phyloP scores from a whole-genome alignment of 2,888 invertebrate species.

The Hyppa rectilinea region DNA sequence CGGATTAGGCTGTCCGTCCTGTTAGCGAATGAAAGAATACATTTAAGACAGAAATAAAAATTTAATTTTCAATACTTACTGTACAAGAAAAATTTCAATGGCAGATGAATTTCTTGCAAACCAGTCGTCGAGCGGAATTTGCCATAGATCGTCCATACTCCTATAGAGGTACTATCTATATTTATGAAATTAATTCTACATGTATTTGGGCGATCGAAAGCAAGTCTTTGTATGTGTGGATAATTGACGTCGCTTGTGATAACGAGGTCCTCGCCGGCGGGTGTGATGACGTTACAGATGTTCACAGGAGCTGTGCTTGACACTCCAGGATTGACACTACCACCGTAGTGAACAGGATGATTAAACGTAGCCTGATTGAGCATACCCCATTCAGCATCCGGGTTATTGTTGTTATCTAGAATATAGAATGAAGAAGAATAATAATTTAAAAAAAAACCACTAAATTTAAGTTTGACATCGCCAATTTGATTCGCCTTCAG shows the following conservation, averaged over 20 bases:
- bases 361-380: slow-evolving; percentile 35
- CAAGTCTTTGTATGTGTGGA: slow-evolving; percentile 68
- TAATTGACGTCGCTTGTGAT: slow-evolving; percentile 64
- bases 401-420: slow-evolving; percentile 62
- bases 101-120: slow-evolving; percentile 65
- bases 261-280: slow-evolving; percentile 71
- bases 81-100: slow-evolving; percentile 71
- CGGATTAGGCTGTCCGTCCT: background rate
- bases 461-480: background rate
- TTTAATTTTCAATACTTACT: slow-evolving; percentile 66
- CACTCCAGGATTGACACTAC: slow-evolving; percentile 67
- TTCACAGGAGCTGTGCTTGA: slow-evolving; percentile 48
- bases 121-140: slow-evolving; percentile 58
- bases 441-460: background rate
- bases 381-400: slow-evolving; percentile 54
- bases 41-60: background rate
- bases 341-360: slow-evolving; percentile 71
- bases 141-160: slow-evolving; percentile 74
- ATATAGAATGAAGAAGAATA: slow-evolving; percentile 26
- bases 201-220: slow-evolving; percentile 15
- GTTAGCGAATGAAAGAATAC: no score
- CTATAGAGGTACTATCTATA: slow-evolving; percentile 65
- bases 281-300: slow-evolving; percentile 75
- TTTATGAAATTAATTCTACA: slow-evolving; percentile 72
- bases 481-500: background rate